Base-by-base conservation (phyloP, 2,797 vertebrate genomes). In the Tragelaphus eurycerus region DNA sequence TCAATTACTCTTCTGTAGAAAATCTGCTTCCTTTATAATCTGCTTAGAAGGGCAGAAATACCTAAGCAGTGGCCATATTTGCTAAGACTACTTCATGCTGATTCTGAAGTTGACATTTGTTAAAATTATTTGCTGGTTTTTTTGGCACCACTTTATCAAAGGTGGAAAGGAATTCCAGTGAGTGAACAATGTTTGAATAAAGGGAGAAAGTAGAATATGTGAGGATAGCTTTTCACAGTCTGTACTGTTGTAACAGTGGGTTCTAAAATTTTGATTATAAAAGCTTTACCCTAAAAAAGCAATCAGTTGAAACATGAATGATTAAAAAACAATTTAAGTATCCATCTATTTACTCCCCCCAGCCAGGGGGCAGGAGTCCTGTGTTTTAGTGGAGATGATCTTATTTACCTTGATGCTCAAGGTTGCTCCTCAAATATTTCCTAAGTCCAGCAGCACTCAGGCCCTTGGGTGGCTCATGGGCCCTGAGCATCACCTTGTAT, bases 1-100 rank as follows among this genome's bases (percentile, higher is more conserved):
- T 81, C 78, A 43, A 43, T 97, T 96, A 84, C 79, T 96, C 23
- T 86, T 84, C 43, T 84, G 25, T 83, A 67, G 89, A 96, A 96
- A 95, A 97, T 27, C 82, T 4, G 11, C 95, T 96, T 89, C n/a
- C 4, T 93, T 96, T 96, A 74, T 87, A 96, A 95, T 90, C 79
- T 90, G 62, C 78, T 96, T 94, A 93, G 88, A 83, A 93, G 93
- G 76, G 57, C 95, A 89, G 57, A 34, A 79, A 67, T 74, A 59
- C 62, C 78, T 76, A 94, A 93, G 55, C 59, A 4, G 15, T 78
- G 67, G 31, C 59, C 43, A 4, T 76, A 57, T 92, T 97, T 87
- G 74, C 86, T 85, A 89, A 84, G 84, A 85, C 52, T 78, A 57
- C 16, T 87, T 88, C 52, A 90, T 87, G 74, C 50, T 89, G 84